Conservation (phyloP, 2,888 invertebrate species). For the Pomacea canaliculata region DNA sequence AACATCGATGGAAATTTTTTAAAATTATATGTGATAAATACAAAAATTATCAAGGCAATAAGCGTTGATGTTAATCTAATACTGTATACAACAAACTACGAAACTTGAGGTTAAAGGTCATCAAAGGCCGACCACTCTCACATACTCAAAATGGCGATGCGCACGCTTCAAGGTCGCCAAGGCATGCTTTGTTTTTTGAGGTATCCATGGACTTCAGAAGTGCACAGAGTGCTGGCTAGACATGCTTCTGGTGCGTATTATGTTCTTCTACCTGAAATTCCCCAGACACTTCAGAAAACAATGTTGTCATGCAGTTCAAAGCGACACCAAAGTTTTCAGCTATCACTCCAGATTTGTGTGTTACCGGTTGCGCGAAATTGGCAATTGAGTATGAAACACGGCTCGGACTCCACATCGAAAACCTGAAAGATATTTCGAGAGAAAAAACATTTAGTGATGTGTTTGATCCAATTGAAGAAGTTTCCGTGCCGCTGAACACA, state of each 20-base stretch:
- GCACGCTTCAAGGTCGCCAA: conserved; percentile 26
- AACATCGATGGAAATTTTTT: too few species aligned
- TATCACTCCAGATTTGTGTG: conserved; percentile 81
- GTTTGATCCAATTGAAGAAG: conserved; percentile 72
- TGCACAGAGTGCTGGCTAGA: not conserved
- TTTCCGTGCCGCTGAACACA: conserved; percentile 81
- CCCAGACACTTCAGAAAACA: conserved; percentile 82
- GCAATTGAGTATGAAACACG: conserved; percentile 85
- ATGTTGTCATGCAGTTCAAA: conserved; percentile 78
- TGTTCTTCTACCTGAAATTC: conserved; percentile 72
- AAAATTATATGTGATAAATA: too few species aligned
- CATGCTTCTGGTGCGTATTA: conserved; percentile 22
- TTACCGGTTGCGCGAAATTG: conserved; percentile 86
- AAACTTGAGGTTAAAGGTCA: not conserved
- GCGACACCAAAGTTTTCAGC: conserved; percentile 85
- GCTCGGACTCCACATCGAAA: conserved; percentile 76
- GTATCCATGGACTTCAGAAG: not conserved
- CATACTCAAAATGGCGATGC: conserved; percentile 21
- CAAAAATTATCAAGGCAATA: too few species aligned
- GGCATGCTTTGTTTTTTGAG: conserved; percentile 6
- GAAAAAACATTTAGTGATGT: conserved; percentile 56
- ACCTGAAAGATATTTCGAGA: conserved; percentile 47
- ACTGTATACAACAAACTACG: too few species aligned
- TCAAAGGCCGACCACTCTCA: conserved; percentile 17
- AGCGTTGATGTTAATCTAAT: too few species aligned